Percentiles rank a stretch among this genome's conserved stretches.
These are phyloP conservation scores for Ceyx margarethae DNA, from an alignment of 2,113 vertebrate genomes.

Conservation along the genomic window DNA sequence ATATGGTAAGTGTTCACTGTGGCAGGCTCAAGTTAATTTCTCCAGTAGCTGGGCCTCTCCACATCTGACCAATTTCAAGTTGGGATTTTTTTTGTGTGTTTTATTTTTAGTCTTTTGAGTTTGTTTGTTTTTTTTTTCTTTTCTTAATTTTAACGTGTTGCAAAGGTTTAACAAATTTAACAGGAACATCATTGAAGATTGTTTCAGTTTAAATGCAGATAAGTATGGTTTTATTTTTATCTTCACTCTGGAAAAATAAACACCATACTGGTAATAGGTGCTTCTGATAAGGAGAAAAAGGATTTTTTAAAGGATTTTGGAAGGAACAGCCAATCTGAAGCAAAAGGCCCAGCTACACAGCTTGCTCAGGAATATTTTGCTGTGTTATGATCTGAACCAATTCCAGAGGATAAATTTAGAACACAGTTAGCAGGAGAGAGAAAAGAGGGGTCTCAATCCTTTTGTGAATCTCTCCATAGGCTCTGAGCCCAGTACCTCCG, in stretches of 20 bases:
- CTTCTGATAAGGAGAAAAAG: not conserved
- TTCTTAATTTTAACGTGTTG: conserved; percentile 27
- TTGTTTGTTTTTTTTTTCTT: not conserved
- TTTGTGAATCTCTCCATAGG: not conserved
- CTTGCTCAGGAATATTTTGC: not conserved
- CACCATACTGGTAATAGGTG: not conserved
- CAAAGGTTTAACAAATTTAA: conserved; percentile 13
- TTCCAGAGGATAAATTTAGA: not conserved
- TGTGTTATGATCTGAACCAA: not conserved
- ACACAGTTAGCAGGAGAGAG: not conserved
- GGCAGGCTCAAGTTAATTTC: conserved; percentile 24
- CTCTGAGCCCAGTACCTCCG: not conserved
- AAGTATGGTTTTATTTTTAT: not conserved
- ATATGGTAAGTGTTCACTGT: conserved; percentile 52
- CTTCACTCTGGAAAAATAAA: conserved; percentile 32
- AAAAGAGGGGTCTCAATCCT: not conserved
- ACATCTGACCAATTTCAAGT: conserved; percentile 32
- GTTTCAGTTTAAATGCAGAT: conserved; percentile 33
- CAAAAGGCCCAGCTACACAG: not conserved
- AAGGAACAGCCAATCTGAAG: not conserved
- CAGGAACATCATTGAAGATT: not conserved
- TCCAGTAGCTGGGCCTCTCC: conserved; percentile 37
- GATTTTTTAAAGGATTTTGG: not conserved
- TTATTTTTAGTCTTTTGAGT: not conserved
- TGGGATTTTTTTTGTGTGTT: not conserved